These are phyloP conservation scores for Neomicropteryx cornuta DNA, from an alignment of 1,140 invertebrate genomes.

Conservation along the genomic window DNA sequence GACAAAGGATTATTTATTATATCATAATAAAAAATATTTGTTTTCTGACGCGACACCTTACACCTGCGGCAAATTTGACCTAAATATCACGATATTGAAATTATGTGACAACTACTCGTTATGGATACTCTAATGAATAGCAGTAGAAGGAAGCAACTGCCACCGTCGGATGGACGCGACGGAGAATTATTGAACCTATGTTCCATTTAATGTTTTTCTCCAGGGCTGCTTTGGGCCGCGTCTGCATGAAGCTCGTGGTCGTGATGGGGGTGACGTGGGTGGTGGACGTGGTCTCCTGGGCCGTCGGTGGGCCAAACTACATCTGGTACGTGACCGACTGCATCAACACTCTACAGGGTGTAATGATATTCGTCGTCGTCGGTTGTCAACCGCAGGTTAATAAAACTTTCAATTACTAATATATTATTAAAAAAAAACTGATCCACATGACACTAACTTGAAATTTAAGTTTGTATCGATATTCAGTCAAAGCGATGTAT, in stretches of 20 bases:
- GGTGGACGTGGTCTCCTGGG: slow-evolving; percentile 64
- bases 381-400: slow-evolving; percentile 73
- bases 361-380: slow-evolving; percentile 83
- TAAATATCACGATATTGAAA: no score
- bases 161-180: no score
- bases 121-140: no score
- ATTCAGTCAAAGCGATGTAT: background rate
- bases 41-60: no score
- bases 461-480: slow-evolving; percentile 3
- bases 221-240: slow-evolving; percentile 63
- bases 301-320: slow-evolving; percentile 61
- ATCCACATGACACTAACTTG: background rate
- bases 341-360: slow-evolving; percentile 73
- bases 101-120: no score
- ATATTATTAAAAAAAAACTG: background rate
- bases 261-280: slow-evolving; percentile 82
- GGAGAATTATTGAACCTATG: no score
- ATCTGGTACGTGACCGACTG: slow-evolving; percentile 72
- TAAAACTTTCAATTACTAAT: slow-evolving; percentile 3
- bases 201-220: slow-evolving; percentile 17
- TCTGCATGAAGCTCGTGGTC: slow-evolving; percentile 73
- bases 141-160: no score
- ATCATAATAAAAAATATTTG: no score
- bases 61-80: no score
- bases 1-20: no score